These are phyloP conservation scores for Nyleta sp. DNA, from an alignment of 2,888 invertebrate species.

Conservation along the genomic window DNA sequence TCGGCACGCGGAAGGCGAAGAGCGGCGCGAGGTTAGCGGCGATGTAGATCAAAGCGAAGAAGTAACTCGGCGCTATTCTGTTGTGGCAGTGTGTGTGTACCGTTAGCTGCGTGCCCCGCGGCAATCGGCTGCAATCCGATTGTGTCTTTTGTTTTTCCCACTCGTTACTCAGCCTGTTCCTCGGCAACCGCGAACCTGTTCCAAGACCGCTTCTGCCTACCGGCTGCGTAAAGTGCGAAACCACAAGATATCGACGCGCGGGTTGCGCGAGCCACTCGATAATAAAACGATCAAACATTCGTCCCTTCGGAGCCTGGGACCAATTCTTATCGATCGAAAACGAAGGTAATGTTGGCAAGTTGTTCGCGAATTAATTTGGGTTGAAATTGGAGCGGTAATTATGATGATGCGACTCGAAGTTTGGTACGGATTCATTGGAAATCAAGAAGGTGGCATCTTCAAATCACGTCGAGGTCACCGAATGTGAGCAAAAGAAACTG, in stretches of 20 bases:
- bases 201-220: constrained; percentile 70
- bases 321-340: too few species aligned
- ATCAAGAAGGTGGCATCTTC: too few species aligned
- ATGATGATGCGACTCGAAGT: too few species aligned
- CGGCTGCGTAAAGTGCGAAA: constrained; percentile 57
- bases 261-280: constrained; percentile 21
- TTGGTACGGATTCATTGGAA: too few species aligned
- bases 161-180: constrained; percentile 74
- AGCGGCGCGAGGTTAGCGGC: constrained; percentile 34
- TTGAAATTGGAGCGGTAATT: too few species aligned
- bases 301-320: too few species aligned
- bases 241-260: constrained; percentile 30
- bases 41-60: constrained; percentile 62
- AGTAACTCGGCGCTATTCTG: constrained; percentile 64
- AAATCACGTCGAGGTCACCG: too few species aligned
- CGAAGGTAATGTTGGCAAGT: too few species aligned
- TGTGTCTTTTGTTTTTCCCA: constrained; percentile 78
- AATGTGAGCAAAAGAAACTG: too few species aligned
- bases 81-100: constrained; percentile 68
- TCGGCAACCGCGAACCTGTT: constrained; percentile 79
- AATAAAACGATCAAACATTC: constrained; percentile 38
- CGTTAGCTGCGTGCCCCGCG: constrained; percentile 76
- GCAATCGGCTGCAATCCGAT: constrained; percentile 79
- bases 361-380: too few species aligned
- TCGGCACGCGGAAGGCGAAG: not conserved